These are phyloP conservation scores for Thunnus albacares DNA, from an alignment of 2,797 vertebrate genomes.

Conservation along the genomic window DNA sequence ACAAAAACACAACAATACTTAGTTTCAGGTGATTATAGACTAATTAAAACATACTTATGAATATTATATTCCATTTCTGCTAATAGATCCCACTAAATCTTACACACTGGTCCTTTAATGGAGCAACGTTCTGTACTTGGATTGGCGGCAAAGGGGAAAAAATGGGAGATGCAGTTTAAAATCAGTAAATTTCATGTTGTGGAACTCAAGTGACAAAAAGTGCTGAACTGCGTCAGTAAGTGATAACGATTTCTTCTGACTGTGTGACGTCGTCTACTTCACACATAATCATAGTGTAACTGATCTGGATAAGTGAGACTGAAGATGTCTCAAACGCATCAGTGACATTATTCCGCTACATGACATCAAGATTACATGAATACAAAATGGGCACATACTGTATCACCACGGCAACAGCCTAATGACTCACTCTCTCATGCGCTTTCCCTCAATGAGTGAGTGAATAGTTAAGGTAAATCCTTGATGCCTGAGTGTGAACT, in stretches of 20 bases:
- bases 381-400: slow-evolving; percentile 37
- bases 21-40: too few relatives aligned
- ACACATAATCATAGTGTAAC: slow-evolving; percentile 11
- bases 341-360: slow-evolving; percentile 37
- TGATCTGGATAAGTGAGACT: neutral
- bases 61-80: too few relatives aligned
- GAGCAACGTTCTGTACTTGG: neutral
- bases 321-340: slow-evolving; percentile 32
- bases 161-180: neutral
- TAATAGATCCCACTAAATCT: too few relatives aligned
- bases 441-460: slow-evolving; percentile 49
- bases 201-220: neutral
- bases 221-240: neutral
- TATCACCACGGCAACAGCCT: slow-evolving; percentile 42
- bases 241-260: neutral
- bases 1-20: too few relatives aligned
- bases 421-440: slow-evolving; percentile 1
- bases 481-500: slow-evolving; percentile 81
- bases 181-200: neutral
- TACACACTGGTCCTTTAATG: neutral
- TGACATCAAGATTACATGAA: slow-evolving; percentile 38
- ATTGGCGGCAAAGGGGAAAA: neutral
- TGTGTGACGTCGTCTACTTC: neutral
- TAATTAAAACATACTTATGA: too few relatives aligned
- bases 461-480: slow-evolving; percentile 66